A percentile compares a stretch with the other conserved stretches of the same genome.
phyloP scores from a whole-genome alignment of 1,140 invertebrate species.

The Leptopilina boulardi region DNA sequence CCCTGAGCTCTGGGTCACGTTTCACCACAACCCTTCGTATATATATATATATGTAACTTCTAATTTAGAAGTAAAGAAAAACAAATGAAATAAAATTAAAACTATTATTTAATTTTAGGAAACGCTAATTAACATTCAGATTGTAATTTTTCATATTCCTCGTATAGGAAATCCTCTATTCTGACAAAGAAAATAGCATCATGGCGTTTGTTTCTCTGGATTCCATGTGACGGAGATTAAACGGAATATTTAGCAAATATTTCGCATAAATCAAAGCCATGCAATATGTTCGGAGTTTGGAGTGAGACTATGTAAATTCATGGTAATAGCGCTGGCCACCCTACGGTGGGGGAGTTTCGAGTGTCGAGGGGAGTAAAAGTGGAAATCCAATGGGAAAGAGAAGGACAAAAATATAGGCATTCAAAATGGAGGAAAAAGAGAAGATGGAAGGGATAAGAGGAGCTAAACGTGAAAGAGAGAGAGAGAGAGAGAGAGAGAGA shows the following conservation, averaged over 20 bases:
- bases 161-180: background rate
- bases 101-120: too few species aligned
- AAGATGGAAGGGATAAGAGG: conserved; percentile 41
- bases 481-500: conserved; percentile 37
- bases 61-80: background rate
- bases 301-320: conserved; percentile 73
- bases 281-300: conserved; percentile 71
- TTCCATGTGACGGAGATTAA: conserved; percentile 70
- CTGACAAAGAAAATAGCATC: conserved; percentile 39
- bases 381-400: conserved; percentile 34
- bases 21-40: conserved; percentile 23
- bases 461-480: conserved; percentile 31
- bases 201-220: conserved; percentile 50
- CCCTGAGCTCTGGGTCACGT: conserved; percentile 39
- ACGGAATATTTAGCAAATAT: conserved; percentile 75
- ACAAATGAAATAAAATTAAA: too few species aligned
- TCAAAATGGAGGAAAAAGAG: conserved; percentile 34
- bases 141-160: background rate
- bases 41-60: background rate
- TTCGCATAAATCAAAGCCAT: conserved; percentile 74
- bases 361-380: conserved; percentile 47
- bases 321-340: conserved; percentile 72
- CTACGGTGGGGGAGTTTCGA: conserved; percentile 60
- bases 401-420: conserved; percentile 44
- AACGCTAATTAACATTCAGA: too few species aligned